phyloP scores from a whole-genome alignment of 1,140 invertebrate species.

The Solenopsis fugax region DNA sequence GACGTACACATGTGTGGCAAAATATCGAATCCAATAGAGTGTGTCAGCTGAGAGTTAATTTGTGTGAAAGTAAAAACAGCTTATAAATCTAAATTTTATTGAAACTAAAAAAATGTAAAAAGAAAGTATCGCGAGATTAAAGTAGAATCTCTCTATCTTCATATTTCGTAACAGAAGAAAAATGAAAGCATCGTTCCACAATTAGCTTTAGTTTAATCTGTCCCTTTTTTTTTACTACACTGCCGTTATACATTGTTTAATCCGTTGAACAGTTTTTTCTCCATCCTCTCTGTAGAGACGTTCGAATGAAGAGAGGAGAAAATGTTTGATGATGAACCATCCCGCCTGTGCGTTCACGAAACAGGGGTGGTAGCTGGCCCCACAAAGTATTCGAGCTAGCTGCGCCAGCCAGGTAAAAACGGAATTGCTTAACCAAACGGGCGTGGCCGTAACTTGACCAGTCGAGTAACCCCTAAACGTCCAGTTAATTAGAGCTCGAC shows the following conservation, averaged over 20 bases:
- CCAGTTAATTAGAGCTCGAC: conserved; percentile 83
- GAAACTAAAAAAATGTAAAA: neutral
- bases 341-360: conserved; percentile 34
- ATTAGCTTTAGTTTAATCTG: conserved; percentile 2
- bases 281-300: conserved; percentile 6
- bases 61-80: neutral
- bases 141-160: neutral
- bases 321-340: conserved; percentile 38
- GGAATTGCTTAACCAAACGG: conserved; percentile 77
- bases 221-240: conserved; percentile 5
- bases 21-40: too few species aligned
- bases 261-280: neutral
- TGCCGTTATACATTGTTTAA: conserved; percentile 20
- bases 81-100: neutral
- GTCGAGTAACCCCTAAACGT: conserved; percentile 81
- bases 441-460: conserved; percentile 79
- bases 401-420: conserved; percentile 70
- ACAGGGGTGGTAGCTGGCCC: conserved; percentile 49
- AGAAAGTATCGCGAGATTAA: neutral
- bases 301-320: conserved; percentile 44
- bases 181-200: neutral
- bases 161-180: neutral
- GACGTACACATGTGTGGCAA: too few species aligned
- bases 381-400: conserved; percentile 71
- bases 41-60: too few species aligned